Percentiles rank a stretch among this genome's conserved stretches.
Conservation (phyloP, 2,797 vertebrate genomes). For the Atherinosoma microstoma region DNA sequence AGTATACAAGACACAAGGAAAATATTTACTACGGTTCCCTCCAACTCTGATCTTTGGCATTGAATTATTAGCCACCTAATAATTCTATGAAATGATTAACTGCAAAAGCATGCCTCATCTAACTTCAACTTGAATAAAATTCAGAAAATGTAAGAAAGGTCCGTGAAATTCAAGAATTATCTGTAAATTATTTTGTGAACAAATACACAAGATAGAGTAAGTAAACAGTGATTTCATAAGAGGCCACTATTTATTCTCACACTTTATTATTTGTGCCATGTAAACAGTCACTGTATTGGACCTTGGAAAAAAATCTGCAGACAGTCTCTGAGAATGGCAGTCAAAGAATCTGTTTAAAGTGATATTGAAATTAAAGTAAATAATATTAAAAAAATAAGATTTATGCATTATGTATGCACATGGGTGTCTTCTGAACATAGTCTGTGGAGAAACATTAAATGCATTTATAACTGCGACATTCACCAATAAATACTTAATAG, state of each 20-base stretch:
- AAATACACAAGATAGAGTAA: slow-evolving; percentile 1
- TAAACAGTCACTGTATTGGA: not conserved
- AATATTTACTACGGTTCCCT: not conserved
- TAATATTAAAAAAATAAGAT: not conserved
- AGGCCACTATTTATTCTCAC: not conserved
- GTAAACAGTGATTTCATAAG: not conserved
- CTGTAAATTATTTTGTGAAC: not conserved
- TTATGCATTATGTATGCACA: not conserved
- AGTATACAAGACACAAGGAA: not conserved
- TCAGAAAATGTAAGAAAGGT: too few species aligned
- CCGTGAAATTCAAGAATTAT: not conserved
- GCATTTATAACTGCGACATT: not conserved
- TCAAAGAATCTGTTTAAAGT: not conserved
- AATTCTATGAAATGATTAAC: too few species aligned
- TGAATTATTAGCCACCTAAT: too few species aligned
- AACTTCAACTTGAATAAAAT: too few species aligned
- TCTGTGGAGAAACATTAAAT: not conserved
- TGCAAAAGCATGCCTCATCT: too few species aligned
- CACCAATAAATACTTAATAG: not conserved
- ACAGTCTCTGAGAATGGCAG: not conserved
- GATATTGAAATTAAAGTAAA: not conserved
- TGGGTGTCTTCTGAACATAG: not conserved
- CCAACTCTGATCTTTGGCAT: not conserved
- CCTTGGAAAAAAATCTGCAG: not conserved
- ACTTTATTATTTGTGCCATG: not conserved